Evolutionary conservation across 2,888 invertebrate genomes (phyloP), one percentile per base, ranked within the genome.

Genomic region (Ceramica pisi): DNA sequence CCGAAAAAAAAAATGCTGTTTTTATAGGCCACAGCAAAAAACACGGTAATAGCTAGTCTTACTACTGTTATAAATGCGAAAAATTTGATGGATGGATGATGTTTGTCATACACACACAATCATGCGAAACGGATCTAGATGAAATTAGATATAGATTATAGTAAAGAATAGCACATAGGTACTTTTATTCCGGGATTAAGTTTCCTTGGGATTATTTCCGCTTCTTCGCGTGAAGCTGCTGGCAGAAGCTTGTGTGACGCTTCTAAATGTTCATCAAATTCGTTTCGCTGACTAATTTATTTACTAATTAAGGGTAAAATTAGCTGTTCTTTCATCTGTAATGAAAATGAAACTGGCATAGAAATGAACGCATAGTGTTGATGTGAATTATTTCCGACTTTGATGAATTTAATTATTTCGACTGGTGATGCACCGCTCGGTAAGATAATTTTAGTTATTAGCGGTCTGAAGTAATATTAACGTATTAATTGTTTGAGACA

Each of bases 241-340:
- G 0, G 2, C 5, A 35, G n/a, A 57, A 57, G 19, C 21, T 14
- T 12, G 21, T 57, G 38, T 19, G n/a, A 26, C 35, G 21, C n/a
- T 35, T n/a, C 23, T 55, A 35, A 64, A 61, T 55, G 46, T 67
- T 55, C 26, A 60, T 19, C 26, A 38, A 55, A 76, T 66, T 76
- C 16, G 62, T 77, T 60, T 14, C 48, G 16, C 4, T 48, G 23
- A 35, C 60, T 71, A 46, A 67, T 77, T 55, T 56, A 61, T 67
- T 64, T 46, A 61, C 48, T 51, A 21, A 44, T 71, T 62, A 19
- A 35, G 35, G 65, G 26, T 62, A 62, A 51, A 78, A 64, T 69
- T 74, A 65, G 67, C 50, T 35, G n/a, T 44, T 50, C 75, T 80
- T 79, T 64, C 59, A 60, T 67, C 55, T 50, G 12, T 70, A 70